Percentiles rank a stretch among this genome's conserved stretches.
phyloP scores from a whole-genome alignment of 2,888 invertebrate species.

The Candidula unifasciata region DNA sequence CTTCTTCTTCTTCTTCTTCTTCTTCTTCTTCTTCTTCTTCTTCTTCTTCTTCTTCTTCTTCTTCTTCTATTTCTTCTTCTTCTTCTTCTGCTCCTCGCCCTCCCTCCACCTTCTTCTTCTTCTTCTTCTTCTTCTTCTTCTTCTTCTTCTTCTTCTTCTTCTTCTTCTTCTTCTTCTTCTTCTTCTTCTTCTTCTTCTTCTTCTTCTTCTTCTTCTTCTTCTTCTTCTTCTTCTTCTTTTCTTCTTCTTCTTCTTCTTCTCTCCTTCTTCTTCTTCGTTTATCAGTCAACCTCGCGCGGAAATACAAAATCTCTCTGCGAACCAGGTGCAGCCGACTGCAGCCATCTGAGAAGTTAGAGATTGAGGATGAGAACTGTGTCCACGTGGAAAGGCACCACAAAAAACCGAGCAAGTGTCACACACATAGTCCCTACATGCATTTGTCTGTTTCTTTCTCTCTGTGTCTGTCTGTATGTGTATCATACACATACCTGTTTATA shows the following conservation, averaged over 20 bases:
- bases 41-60: constrained; percentile 34
- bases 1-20: constrained; percentile 54
- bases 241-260: not conserved
- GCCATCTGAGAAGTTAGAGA: too few species aligned
- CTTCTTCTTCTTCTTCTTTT: constrained; percentile 21
- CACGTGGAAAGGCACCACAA: too few species aligned
- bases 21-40: constrained; percentile 54
- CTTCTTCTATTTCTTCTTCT: constrained; percentile 4
- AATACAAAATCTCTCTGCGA: too few species aligned
- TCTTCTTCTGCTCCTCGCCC: not conserved
- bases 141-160: constrained; percentile 23
- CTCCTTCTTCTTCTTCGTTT: not conserved
- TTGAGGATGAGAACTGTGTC: too few species aligned
- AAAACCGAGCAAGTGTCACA: too few species aligned
- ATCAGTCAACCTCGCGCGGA: not conserved
- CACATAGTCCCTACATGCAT: too few species aligned
- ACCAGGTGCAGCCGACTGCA: too few species aligned
- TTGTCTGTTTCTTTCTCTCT: too few species aligned
- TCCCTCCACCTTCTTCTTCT: constrained; percentile 33
- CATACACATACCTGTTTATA: too few species aligned
- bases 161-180: constrained; percentile 13
- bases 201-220: constrained; percentile 31
- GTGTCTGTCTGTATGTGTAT: too few species aligned
- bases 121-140: constrained; percentile 36
- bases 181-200: not conserved